Base-by-base conservation (phyloP, 2,113 vertebrate species). In the Labeo rohita region DNA sequence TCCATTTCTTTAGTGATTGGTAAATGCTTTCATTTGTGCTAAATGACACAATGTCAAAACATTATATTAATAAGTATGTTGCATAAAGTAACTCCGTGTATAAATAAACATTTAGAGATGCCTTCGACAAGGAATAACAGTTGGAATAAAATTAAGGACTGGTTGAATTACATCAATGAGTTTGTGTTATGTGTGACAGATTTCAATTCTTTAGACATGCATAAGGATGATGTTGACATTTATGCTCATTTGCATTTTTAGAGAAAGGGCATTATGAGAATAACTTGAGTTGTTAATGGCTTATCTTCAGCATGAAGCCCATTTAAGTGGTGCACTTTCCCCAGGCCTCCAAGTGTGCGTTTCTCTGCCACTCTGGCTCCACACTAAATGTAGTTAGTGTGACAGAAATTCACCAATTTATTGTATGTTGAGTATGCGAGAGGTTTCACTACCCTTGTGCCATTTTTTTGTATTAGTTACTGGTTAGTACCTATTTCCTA, bases 161-260 rank as follows among this genome's bases (percentile, higher is more conserved):
- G 50, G 75, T 78, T 34, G 34, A 78, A 56, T 47, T 54, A 36
- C 16, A 50, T 52, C 47, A 52, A 5, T 34, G 28, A 78, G 75
- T 54, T 52, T 5, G 15, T 78, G 50, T 78, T 78, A 11, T 21
- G 13, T 56, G 34, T 56, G 75, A 78, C 50, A 78, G 50, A 78
- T 56, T 78, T 78, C 28, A 78, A 56, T 75, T 78, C 75, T 78
- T 56, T 45, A 78, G 75, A 78, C 50, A 56, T 54, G 18, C 50
- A 39, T 56, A 23, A 75, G n/a, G n/a, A 78, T 78, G 75, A 78
- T 56, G 75, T 36, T 78, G 75, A 56, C 75, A 78, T 78, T 78
- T 78, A 78, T 56, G 18, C 50, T 78, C 75, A 78, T 78, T 78
- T 78, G 50, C 75, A 78, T 78, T 56, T 78, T 78, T n/a, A 78